Base-by-base conservation (phyloP, 2,113 vertebrate species). In the Anhinga anhinga region DNA sequence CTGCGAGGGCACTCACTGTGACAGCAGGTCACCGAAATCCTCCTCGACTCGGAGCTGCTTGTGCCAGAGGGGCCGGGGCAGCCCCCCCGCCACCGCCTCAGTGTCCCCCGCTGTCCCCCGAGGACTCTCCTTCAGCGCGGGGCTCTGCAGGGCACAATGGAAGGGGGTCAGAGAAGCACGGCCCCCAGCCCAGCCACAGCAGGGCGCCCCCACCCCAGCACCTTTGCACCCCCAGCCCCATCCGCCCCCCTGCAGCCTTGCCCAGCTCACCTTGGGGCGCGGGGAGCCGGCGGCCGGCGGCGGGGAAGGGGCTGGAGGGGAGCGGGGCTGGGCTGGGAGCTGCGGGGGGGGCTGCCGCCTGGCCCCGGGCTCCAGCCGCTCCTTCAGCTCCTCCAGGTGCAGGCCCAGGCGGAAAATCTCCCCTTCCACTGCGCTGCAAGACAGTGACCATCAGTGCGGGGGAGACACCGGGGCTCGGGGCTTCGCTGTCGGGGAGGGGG, bases 311-410 rank as follows among this genome's bases (percentile, higher is more conserved):
- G 70, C 14, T 6, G 66, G 55, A 10, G 81, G 56, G 9, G 66
- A 47, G 29, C 0, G 2, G 45, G 83, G n/a, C 36, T 42, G 82
- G 13, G 53, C 20, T 2, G 30, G 26, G 47, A 0, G 6, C 11
- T 79, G 47, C 0, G 66, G 65, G 7, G 23, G 50, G 14, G 30
- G 53, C 74, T 82, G 96, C 15, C 34, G 76, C 72, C 69, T 78
- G 15, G 13, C 32, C 13, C 79, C 56, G 20, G 94, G 95, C 15
- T 98, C 98, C 76, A 98, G 59, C 74, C 47, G 94, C 72, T 99
- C 99, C 96, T 98, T 99, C 79, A 99, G 95, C 71, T 98, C 98
- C 10, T 99, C 99, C 95, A 99, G 82, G 30, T 42, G 94, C 83
- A 98, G 95, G 25, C 98, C 99, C 88, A 99, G 98, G 62, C 95